phyloP scores from a whole-genome alignment of 2,888 invertebrate genomes.

The Aleiodes testaceus region DNA sequence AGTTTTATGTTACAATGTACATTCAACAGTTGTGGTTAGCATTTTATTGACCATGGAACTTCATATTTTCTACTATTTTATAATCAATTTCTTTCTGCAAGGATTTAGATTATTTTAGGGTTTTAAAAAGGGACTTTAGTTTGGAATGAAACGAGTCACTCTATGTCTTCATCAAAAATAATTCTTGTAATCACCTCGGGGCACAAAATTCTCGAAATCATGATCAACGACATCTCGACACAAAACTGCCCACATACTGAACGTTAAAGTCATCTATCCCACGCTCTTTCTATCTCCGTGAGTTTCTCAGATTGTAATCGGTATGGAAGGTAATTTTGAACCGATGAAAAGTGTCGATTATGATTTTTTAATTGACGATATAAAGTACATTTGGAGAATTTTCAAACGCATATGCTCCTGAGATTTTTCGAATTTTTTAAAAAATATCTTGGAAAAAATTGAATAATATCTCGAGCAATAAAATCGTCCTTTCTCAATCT shows the following conservation, averaged over 20 bases:
- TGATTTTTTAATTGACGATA: too few relatives aligned
- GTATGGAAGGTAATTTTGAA: not conserved
- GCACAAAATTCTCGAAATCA: constrained; percentile 28
- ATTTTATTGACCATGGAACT: not conserved
- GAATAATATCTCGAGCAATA: too few relatives aligned
- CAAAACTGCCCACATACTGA: constrained; percentile 28
- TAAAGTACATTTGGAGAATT: too few relatives aligned
- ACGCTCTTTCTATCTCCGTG: constrained; percentile 10
- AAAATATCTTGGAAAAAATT: too few relatives aligned
- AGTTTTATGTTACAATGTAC: constrained; percentile 1
- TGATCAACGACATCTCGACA: constrained; percentile 23
- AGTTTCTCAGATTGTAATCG: constrained; percentile 15
- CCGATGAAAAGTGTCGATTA: not conserved
- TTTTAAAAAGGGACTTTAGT: not conserved
- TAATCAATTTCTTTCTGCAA: not conserved
- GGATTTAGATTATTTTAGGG: not conserved
- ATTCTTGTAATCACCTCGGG: constrained; percentile 9
- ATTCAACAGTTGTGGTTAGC: not conserved
- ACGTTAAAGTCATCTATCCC: constrained; percentile 20
- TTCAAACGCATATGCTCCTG: too few relatives aligned
- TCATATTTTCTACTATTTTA: not conserved
- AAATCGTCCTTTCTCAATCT: too few relatives aligned
- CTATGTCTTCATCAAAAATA: not conserved
- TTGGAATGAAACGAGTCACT: constrained; percentile 27
- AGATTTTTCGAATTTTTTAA: too few relatives aligned